phyloP scores from a whole-genome alignment of 2,888 invertebrate genomes.

The Rhagium mordax region DNA sequence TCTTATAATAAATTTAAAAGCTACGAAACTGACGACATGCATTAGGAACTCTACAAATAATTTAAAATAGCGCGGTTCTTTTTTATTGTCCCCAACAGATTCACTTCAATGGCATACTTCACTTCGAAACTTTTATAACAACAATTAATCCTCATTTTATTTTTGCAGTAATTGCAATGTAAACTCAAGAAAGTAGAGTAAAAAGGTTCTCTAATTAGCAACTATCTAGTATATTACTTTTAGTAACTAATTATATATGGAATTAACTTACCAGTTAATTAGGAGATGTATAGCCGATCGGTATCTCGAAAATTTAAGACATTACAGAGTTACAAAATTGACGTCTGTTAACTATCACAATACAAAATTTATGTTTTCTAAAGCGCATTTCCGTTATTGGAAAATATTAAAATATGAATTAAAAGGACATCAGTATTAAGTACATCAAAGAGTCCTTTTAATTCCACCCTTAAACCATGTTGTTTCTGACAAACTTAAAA shows the following conservation, averaged over 20 bases:
- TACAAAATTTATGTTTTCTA: no score
- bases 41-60: constrained; percentile 21
- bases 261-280: background rate
- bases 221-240: background rate
- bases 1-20: constrained; percentile 25
- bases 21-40: constrained; percentile 17
- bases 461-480: no score
- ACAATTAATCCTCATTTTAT: constrained; percentile 17
- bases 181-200: background rate
- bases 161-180: background rate
- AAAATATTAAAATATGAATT: no score
- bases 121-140: constrained; percentile 15
- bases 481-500: no score
- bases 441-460: no score
- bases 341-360: no score
- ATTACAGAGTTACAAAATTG: no score
- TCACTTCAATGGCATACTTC: constrained; percentile 3
- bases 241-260: background rate
- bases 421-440: no score
- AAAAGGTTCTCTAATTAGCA: background rate
- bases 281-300: background rate
- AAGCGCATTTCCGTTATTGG: no score
- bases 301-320: no score
- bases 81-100: constrained; percentile 11
- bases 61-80: constrained; percentile 12